A percentile compares a stretch with the other conserved stretches of the same genome.
Conservation (phyloP, 1,140 invertebrate genomes). For the Heterodera carotae region DNA sequence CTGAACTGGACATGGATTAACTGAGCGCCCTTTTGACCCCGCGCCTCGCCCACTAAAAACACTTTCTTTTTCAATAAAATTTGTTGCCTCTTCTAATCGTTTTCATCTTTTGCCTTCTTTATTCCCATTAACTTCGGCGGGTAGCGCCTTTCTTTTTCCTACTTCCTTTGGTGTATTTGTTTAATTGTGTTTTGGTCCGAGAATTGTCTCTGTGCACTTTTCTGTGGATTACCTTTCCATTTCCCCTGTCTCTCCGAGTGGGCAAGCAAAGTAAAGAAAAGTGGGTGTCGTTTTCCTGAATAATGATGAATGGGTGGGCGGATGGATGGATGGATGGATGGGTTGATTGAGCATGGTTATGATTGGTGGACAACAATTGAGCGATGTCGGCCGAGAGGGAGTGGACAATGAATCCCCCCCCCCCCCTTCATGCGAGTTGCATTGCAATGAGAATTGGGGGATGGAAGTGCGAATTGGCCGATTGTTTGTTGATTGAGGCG, state of each 20-base stretch:
- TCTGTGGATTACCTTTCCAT: background rate
- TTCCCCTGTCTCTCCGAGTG: background rate
- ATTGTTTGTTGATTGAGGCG: background rate
- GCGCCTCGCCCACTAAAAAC: too few relatives aligned
- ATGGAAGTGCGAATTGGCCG: background rate
- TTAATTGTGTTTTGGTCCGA: background rate
- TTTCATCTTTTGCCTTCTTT: background rate
- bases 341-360: background rate
- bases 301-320: background rate
- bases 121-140: too few relatives aligned
- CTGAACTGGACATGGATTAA: too few relatives aligned
- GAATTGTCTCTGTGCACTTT: background rate
- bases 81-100: too few relatives aligned
- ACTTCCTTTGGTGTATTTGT: background rate
- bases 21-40: too few relatives aligned
- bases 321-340: background rate
- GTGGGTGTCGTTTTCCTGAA: background rate
- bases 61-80: too few relatives aligned
- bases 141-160: too few relatives aligned
- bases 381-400: background rate
- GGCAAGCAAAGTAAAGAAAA: too few relatives aligned
- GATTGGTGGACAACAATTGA: background rate
- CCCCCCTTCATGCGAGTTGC: too few relatives aligned
- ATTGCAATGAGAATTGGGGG: background rate
- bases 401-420: background rate